These are phyloP conservation scores for Papilio protenor DNA, from an alignment of 2,888 invertebrate genomes.

Conservation along the genomic window DNA sequence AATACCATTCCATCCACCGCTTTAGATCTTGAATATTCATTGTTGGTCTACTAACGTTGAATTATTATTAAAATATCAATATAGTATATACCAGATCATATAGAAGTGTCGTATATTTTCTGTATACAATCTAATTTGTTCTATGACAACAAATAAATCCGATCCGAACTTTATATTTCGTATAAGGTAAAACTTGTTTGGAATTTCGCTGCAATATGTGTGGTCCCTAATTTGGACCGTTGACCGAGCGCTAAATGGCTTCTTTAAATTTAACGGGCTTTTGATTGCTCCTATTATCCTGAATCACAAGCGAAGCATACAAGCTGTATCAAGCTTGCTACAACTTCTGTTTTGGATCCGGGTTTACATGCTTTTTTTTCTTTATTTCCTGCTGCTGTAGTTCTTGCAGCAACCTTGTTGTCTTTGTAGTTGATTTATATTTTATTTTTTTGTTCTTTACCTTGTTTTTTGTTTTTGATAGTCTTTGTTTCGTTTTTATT, in stretches of 20 bases:
- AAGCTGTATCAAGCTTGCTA: not conserved
- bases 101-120: not conserved
- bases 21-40: too few species aligned
- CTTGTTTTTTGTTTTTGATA: too few species aligned
- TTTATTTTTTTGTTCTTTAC: too few species aligned
- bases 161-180: not conserved
- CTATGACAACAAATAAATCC: conserved; percentile 2
- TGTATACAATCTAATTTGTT: conserved; percentile 11
- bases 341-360: not conserved
- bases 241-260: not conserved
- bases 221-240: conserved; percentile 37
- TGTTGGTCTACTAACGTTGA: not conserved
- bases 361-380: too few species aligned
- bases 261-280: conserved; percentile 23
- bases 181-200: conserved; percentile 6
- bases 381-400: too few species aligned
- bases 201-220: conserved; percentile 31
- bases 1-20: not conserved
- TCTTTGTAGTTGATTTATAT: too few species aligned
- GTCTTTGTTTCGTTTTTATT: too few species aligned
- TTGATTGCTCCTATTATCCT: conserved; percentile 24
- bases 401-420: too few species aligned
- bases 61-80: not conserved
- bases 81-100: too few species aligned
- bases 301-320: not conserved